Conservation (phyloP, 2,113 vertebrate species). For the Anthoscopus minutus region DNA sequence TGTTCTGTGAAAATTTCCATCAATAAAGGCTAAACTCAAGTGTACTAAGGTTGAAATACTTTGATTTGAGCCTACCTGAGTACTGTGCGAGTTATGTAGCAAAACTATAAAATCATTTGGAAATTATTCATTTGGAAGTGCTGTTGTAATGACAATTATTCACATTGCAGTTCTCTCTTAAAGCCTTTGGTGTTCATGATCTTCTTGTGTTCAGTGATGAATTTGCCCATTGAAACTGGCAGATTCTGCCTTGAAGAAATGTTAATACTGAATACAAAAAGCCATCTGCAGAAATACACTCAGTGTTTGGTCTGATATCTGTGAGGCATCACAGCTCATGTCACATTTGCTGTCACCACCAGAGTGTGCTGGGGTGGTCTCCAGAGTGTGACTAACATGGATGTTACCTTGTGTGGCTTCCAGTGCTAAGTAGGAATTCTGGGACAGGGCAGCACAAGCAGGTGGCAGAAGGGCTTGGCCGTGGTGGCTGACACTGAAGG, state of each 20-base stretch:
- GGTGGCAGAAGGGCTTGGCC: neutral
- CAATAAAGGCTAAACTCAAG: neutral
- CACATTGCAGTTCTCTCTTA: neutral
- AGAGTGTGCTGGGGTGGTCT: neutral
- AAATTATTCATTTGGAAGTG: neutral
- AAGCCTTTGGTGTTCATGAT: neutral
- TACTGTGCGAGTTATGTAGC: neutral
- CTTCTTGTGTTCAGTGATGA: neutral
- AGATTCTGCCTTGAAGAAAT: neutral
- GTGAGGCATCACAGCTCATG: neutral
- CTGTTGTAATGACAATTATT: neutral
- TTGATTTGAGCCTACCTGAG: neutral
- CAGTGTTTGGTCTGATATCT: neutral
- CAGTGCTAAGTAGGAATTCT: neutral
- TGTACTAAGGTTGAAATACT: fast-evolving
- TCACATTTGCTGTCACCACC: neutral
- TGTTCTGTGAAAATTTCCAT: constrained; percentile 36
- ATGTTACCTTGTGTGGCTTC: neutral
- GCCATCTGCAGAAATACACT: neutral
- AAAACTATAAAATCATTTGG: neutral
- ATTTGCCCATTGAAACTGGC: neutral
- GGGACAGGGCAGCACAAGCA: neutral
- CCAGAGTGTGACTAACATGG: neutral
- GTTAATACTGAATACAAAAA: neutral
- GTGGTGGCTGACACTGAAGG: neutral